Conservation (phyloP, 2,888 invertebrate species). For the Tetrapedia diversipes region DNA sequence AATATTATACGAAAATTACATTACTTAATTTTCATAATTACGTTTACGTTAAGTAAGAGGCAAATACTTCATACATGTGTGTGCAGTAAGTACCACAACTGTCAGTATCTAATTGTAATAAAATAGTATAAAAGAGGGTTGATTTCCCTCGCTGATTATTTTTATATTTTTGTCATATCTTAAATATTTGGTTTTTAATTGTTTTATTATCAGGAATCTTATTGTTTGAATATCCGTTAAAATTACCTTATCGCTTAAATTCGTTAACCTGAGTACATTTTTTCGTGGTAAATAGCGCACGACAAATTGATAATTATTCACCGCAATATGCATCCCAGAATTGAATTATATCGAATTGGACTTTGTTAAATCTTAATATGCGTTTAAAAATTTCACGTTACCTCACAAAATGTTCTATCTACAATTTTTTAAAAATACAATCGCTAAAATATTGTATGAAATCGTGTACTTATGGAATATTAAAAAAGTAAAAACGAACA, state of each 20-base stretch:
- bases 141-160: slow-evolving; percentile 25
- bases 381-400: slow-evolving; percentile 23
- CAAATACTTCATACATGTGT: slow-evolving; percentile 47
- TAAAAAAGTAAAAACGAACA: slow-evolving; percentile 47
- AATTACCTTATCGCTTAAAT: slow-evolving; percentile 34
- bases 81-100: slow-evolving; percentile 21
- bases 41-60: slow-evolving; percentile 39
- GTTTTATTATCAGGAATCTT: slow-evolving; percentile 36
- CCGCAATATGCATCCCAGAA: slow-evolving; percentile 22
- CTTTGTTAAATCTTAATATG: slow-evolving; percentile 24
- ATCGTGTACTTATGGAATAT: slow-evolving; percentile 19
- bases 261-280: slow-evolving; percentile 42
- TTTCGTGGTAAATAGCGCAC: slow-evolving; percentile 11
- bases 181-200: slow-evolving; percentile 3
- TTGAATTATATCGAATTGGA: slow-evolving; percentile 21
- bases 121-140: slow-evolving; percentile 63
- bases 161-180: slow-evolving; percentile 21
- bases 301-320: slow-evolving; percentile 14
- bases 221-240: slow-evolving; percentile 29
- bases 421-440: slow-evolving; percentile 19
- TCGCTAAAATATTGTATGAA: slow-evolving; percentile 12
- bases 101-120: slow-evolving; percentile 56
- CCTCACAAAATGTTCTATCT: slow-evolving; percentile 26
- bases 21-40: slow-evolving; percentile 33
- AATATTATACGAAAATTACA: slow-evolving; percentile 51